Conservation (phyloP, 2,113 vertebrate species). For the Notothenia coriiceps region DNA sequence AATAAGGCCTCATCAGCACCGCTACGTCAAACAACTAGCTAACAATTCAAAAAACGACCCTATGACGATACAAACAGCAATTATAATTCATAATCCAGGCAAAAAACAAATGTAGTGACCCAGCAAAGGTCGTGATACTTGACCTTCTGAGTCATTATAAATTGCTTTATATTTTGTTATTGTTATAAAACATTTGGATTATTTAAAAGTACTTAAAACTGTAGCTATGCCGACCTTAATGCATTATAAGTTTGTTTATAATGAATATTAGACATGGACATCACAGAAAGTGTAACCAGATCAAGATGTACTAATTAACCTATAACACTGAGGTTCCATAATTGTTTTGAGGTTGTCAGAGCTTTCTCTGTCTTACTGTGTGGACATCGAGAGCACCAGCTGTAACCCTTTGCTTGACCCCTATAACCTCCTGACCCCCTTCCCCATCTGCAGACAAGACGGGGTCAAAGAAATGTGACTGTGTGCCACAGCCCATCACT, state of each 20-base stretch:
- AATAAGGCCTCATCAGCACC: not conserved
- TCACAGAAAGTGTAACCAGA: not conserved
- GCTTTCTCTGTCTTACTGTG: not conserved
- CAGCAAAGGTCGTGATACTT: no score
- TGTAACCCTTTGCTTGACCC: constrained; percentile 52
- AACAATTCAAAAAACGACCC: not conserved
- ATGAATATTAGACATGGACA: no score
- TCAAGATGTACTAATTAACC: constrained; percentile 3
- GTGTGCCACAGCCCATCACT: constrained; percentile 3
- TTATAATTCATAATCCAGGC: no score
- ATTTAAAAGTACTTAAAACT: no score
- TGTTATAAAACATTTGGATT: no score
- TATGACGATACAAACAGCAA: no score
- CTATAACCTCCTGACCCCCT: constrained; percentile 43
- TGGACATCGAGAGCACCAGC: constrained; percentile 33
- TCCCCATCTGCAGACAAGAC: constrained; percentile 25
- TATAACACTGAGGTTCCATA: not conserved
- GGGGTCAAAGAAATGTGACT: constrained; percentile 10
- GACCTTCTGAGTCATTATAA: no score
- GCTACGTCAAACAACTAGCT: not conserved
- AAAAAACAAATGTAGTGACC: no score
- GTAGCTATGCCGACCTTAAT: no score
- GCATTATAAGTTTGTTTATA: no score
- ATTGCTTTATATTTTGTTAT: no score
- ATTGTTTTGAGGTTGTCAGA: not conserved